Percentiles rank a stretch among this genome's conserved stretches.
phyloP scores from a whole-genome alignment of 2,113 vertebrate genomes.

The Myotis brandtii region DNA sequence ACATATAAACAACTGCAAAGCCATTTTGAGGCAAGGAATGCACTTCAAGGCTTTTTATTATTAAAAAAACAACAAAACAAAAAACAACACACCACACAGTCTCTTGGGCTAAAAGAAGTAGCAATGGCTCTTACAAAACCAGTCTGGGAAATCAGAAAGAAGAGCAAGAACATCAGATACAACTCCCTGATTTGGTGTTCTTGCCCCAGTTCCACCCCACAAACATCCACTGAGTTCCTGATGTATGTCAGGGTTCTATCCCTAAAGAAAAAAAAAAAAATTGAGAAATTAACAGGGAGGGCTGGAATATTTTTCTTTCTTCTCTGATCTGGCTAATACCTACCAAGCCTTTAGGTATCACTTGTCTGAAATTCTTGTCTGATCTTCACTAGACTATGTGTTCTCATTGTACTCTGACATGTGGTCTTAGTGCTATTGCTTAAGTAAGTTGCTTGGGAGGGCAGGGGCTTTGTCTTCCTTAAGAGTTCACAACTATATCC shows the following conservation, averaged over 20 bases:
- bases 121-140: neutral
- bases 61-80: neutral
- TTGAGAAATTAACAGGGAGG: neutral
- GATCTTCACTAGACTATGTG: neutral
- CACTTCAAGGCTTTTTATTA: neutral
- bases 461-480: neutral
- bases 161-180: neutral
- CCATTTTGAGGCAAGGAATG: slow-evolving; percentile 41
- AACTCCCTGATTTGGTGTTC: neutral
- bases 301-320: neutral
- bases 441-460: neutral
- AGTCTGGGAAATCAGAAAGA: slow-evolving; percentile 5
- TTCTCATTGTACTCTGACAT: neutral
- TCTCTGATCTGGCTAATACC: neutral
- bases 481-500: neutral
- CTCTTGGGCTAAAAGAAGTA: slow-evolving; percentile 27
- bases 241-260: neutral
- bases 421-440: neutral
- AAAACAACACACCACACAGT: neutral
- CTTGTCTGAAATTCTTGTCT: neutral
- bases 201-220: neutral
- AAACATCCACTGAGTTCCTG: neutral
- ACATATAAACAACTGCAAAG: slow-evolving; percentile 55
- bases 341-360: neutral
- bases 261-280: neutral